A percentile compares a stretch with the other conserved stretches of the same genome.
These are phyloP conservation scores for Trinectes maculatus DNA, from an alignment of 2,113 vertebrate species.

Conservation along the genomic window DNA sequence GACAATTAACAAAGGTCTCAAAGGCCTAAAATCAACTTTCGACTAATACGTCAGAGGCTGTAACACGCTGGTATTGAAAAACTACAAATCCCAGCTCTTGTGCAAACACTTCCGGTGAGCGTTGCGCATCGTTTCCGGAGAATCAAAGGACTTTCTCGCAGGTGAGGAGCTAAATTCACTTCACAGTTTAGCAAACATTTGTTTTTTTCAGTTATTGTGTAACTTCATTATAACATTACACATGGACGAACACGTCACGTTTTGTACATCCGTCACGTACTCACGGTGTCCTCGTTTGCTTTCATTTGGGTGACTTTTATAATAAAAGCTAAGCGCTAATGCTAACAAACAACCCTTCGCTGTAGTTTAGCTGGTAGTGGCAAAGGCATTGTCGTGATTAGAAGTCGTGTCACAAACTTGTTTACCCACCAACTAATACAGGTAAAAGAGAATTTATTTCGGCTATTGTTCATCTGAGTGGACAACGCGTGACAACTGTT, in stretches of 20 bases:
- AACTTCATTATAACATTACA: no score
- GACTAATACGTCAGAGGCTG: neutral
- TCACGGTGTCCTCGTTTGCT: neutral
- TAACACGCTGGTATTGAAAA: neutral
- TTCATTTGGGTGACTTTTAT: neutral
- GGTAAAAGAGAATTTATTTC: neutral
- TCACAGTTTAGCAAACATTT: neutral
- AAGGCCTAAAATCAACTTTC: neutral
- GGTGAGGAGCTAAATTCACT: constrained; percentile 25
- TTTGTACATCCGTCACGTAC: no score
- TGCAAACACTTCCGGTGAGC: constrained; percentile 1
- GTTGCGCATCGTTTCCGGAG: neutral
- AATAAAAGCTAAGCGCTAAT: constrained; percentile 18
- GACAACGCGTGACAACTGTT: neutral
- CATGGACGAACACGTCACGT: no score
- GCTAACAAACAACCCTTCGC: constrained; percentile 15
- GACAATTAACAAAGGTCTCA: no score
- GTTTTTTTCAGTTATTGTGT: neutral
- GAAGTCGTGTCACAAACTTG: neutral
- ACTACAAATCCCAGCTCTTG: constrained; percentile 4
- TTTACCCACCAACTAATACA: no score
- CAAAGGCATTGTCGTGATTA: neutral
- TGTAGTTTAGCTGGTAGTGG: neutral
- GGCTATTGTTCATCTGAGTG: neutral
- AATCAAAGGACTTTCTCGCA: neutral